These are phyloP conservation scores for Tenthredo distinguenda DNA, from an alignment of 2,888 invertebrate species.

Conservation along the genomic window DNA sequence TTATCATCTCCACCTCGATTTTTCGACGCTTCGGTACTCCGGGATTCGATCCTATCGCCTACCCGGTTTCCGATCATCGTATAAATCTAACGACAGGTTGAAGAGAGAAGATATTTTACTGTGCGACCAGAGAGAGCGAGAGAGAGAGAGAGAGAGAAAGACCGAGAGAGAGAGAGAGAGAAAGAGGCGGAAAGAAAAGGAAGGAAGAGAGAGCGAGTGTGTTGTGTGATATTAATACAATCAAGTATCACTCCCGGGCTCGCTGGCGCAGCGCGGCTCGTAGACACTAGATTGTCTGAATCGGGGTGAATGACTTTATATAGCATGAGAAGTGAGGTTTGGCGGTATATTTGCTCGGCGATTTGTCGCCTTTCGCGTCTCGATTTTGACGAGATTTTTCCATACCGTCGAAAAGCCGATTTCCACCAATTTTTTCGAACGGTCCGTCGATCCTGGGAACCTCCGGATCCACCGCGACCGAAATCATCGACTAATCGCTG, in stretches of 20 bases:
- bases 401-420: too few relatives aligned
- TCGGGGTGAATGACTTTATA: constrained; percentile 79
- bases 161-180: constrained; percentile 40
- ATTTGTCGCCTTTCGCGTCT: neutral
- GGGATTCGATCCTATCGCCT: too few relatives aligned
- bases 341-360: neutral
- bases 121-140: constrained; percentile 48
- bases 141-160: constrained; percentile 32
- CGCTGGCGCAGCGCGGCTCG: constrained; percentile 70
- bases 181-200: constrained; percentile 30
- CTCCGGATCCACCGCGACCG: too few relatives aligned
- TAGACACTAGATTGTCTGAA: constrained; percentile 78
- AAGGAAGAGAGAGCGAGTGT: constrained; percentile 63
- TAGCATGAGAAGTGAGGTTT: constrained; percentile 62
- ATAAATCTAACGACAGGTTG: neutral
- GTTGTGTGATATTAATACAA: constrained; percentile 78
- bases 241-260: constrained; percentile 78
- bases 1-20: too few relatives aligned
- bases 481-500: neutral
- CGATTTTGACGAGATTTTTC: neutral
- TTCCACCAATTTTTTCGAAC: too few relatives aligned
- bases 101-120: neutral
- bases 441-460: neutral
- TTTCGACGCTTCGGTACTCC: too few relatives aligned
- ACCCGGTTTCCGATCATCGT: neutral